Conservation (phyloP, 2,888 invertebrate genomes). For the Epirrita christyi region DNA sequence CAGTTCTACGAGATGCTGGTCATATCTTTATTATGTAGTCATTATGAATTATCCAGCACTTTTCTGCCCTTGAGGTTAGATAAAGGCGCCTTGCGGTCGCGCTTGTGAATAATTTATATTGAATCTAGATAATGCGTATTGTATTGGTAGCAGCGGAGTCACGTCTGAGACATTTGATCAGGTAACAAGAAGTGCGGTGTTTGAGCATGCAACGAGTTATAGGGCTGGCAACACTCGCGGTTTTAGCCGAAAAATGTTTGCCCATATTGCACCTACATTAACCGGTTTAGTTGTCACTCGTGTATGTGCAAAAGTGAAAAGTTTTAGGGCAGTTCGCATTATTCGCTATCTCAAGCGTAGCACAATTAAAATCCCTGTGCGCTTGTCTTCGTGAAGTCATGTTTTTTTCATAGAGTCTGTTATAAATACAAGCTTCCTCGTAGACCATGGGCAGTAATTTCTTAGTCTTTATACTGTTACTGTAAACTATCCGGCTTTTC, state of each 20-base stretch:
- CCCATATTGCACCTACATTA: too few species aligned
- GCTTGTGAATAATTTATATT: constrained; percentile 70
- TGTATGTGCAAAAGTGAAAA: too few species aligned
- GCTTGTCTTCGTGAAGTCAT: too few species aligned
- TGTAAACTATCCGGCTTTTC: constrained; percentile 1
- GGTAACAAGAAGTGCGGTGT: constrained; percentile 74
- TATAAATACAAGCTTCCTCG: too few species aligned
- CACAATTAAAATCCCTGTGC: too few species aligned
- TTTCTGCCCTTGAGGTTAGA: constrained; percentile 60
- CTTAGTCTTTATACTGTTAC: neutral
- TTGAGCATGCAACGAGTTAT: constrained; percentile 56
- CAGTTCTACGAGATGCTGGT: constrained; percentile 10
- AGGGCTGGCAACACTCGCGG: constrained; percentile 11
- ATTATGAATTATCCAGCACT: constrained; percentile 42
- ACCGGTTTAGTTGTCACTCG: too few species aligned
- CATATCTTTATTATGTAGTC: constrained; percentile 40
- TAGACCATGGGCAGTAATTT: too few species aligned
- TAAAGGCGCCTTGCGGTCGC: constrained; percentile 62
- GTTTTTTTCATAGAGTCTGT: too few species aligned
- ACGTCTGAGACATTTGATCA: constrained; percentile 81
- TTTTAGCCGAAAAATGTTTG: neutral
- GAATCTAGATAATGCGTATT: constrained; percentile 74
- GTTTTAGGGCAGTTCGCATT: too few species aligned
- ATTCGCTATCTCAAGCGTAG: too few species aligned
- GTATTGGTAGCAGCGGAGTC: constrained; percentile 70